A percentile compares a stretch with the other conserved stretches of the same genome.
phyloP scores from a whole-genome alignment of 64 coral and sea anemone species.

The Acropora yongei region DNA sequence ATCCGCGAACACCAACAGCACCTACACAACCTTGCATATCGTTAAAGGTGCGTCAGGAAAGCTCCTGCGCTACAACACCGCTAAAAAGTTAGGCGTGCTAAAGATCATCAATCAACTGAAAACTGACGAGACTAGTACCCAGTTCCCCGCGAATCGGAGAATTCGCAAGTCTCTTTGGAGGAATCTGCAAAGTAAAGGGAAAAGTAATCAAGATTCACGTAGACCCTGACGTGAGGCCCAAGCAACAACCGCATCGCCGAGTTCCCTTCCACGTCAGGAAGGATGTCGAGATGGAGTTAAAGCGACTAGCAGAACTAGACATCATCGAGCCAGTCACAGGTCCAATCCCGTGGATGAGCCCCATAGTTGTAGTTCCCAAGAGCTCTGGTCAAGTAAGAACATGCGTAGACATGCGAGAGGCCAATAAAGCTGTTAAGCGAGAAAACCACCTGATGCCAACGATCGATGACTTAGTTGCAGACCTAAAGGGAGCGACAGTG shows the following conservation, averaged over 20 bases:
- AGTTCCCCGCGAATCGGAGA: background rate
- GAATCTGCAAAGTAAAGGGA: background rate
- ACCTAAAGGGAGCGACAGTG: constrained; percentile 29
- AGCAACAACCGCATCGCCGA: constrained; percentile 32
- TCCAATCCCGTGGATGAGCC: background rate
- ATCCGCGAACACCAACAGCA: too few relatives aligned
- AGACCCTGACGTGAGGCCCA: background rate
- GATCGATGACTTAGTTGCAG: constrained; percentile 46
- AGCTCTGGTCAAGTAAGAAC: too few relatives aligned
- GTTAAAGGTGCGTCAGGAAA: too few relatives aligned
- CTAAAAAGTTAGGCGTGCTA: too few relatives aligned
- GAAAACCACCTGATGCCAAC: constrained; percentile 61
- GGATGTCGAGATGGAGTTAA: constrained; percentile 24
- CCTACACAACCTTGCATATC: too few relatives aligned
- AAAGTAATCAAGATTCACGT: background rate
- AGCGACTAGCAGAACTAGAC: constrained; percentile 21
- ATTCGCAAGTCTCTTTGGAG: constrained; percentile 11
- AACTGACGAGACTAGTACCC: background rate
- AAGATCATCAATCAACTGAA: too few relatives aligned
- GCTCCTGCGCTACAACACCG: too few relatives aligned
- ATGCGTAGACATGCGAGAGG: constrained; percentile 1
- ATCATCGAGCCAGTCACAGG: constrained; percentile 38
- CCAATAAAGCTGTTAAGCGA: constrained; percentile 39
- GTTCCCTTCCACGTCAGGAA: constrained; percentile 26
- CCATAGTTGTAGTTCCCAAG: too few relatives aligned